These are phyloP conservation scores for Ceratoteleas bidentatus DNA, from an alignment of 1,140 invertebrate species.

Conservation along the genomic window DNA sequence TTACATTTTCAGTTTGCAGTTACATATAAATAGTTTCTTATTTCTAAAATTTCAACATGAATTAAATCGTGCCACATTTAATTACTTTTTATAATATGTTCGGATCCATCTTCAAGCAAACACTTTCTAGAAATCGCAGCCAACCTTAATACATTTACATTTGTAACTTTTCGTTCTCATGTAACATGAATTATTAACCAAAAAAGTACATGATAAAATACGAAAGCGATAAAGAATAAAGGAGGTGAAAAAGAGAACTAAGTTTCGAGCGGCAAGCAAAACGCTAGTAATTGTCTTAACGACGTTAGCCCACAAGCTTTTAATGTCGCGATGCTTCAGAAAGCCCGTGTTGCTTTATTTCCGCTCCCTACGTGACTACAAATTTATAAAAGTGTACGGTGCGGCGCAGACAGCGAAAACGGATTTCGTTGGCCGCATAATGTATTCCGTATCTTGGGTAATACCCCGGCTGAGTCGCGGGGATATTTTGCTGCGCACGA, in stretches of 20 bases:
- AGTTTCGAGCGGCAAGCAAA: constrained; percentile 27
- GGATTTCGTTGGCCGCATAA: constrained; percentile 62
- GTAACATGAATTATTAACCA: no score
- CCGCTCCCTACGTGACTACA: constrained; percentile 60
- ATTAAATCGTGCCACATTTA: no score
- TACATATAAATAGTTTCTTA: no score
- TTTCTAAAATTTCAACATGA: no score
- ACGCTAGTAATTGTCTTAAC: constrained; percentile 54
- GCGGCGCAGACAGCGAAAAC: constrained; percentile 57
- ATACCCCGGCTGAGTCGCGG: constrained; percentile 50
- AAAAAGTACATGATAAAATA: not conserved
- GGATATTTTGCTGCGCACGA: constrained; percentile 54
- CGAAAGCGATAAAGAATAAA: not conserved
- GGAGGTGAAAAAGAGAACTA: constrained; percentile 7
- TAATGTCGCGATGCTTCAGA: constrained; percentile 45
- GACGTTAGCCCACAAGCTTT: constrained; percentile 56
- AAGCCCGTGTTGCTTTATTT: constrained; percentile 54
- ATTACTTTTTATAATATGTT: no score
- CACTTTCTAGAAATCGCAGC: no score
- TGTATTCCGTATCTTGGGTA: constrained; percentile 63
- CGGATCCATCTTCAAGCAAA: no score
- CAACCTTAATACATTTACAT: no score
- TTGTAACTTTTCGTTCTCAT: no score
- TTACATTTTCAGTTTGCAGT: no score
- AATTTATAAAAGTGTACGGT: constrained; percentile 59